Evolutionary conservation across 1,140 invertebrate genomes (phyloP).

Genomic region (Euglossa dilemma): DNA sequence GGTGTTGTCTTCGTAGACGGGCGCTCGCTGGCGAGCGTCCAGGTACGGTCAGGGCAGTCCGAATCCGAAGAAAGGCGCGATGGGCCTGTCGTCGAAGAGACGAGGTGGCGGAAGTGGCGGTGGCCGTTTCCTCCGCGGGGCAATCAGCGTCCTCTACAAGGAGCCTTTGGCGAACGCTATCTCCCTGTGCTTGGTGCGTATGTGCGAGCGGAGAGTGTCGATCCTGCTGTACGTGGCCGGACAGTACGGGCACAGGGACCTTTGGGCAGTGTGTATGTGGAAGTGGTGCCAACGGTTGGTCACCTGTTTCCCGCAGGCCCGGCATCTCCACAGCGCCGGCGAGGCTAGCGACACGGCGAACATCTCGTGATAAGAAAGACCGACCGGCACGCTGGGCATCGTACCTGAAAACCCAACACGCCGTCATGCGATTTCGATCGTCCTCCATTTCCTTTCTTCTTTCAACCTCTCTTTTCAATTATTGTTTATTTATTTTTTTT

Average conservation of each 20-base stretch:
- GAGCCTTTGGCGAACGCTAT: constrained; percentile 80
- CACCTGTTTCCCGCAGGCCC: constrained; percentile 91
- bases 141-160: constrained; percentile 76
- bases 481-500: background rate
- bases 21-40: constrained; percentile 22
- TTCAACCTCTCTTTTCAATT: no score
- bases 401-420: constrained; percentile 79
- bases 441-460: background rate
- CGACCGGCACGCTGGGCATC: constrained; percentile 79
- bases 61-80: constrained; percentile 67
- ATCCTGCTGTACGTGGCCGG: constrained; percentile 92
- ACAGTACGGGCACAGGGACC: constrained; percentile 91
- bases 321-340: constrained; percentile 89
- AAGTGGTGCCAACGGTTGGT: constrained; percentile 94
- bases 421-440: constrained; percentile 68
- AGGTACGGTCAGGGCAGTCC: constrained; percentile 59
- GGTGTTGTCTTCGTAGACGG: constrained; percentile 4
- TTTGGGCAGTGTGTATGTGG: constrained; percentile 90
- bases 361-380: constrained; percentile 91
- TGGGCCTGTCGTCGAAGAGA: constrained; percentile 55
- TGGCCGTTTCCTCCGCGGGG: constrained; percentile 73
- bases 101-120: constrained; percentile 62
- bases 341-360: constrained; percentile 87
- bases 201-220: constrained; percentile 90
- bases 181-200: constrained; percentile 88